phyloP scores from a whole-genome alignment of 2,888 invertebrate species.

The Orgyia antiqua region DNA sequence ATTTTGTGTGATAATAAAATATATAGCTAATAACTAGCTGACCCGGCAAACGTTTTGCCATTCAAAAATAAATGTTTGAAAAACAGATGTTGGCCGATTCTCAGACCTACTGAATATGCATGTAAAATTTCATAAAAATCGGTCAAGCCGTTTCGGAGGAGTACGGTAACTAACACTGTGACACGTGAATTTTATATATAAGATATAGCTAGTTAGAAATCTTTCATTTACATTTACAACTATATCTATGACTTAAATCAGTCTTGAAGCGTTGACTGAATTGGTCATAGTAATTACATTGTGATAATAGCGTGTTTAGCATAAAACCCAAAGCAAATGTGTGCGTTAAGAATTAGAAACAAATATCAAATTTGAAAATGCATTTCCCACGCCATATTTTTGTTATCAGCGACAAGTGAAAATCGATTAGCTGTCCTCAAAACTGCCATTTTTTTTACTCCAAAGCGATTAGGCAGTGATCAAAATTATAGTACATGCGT shows the following conservation, averaged over 20 bases:
- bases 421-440: no score
- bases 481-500: no score
- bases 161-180: no score
- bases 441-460: no score
- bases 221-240: slow-evolving; percentile 37
- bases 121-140: no score
- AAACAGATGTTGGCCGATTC: no score
- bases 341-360: slow-evolving; percentile 5
- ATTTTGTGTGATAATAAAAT: slow-evolving; percentile 2
- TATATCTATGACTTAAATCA: slow-evolving; percentile 26
- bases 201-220: slow-evolving; percentile 8
- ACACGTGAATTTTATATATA: no score
- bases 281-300: slow-evolving; percentile 1
- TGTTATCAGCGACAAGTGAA: not conserved
- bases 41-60: no score
- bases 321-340: slow-evolving; percentile 4
- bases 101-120: no score
- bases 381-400: slow-evolving; percentile 2
- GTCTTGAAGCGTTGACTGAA: slow-evolving; percentile 7
- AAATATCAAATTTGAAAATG: slow-evolving; percentile 2
- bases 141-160: no score
- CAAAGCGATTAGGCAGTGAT: no score
- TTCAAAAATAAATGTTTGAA: no score
- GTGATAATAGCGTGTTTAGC: slow-evolving; percentile 6
- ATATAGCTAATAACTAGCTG: slow-evolving; percentile 1